Percentiles rank a stretch among this genome's conserved stretches.
Evolutionary conservation across 1,140 invertebrate genomes (phyloP).

Genomic region (Wasmannia auropunctata): DNA sequence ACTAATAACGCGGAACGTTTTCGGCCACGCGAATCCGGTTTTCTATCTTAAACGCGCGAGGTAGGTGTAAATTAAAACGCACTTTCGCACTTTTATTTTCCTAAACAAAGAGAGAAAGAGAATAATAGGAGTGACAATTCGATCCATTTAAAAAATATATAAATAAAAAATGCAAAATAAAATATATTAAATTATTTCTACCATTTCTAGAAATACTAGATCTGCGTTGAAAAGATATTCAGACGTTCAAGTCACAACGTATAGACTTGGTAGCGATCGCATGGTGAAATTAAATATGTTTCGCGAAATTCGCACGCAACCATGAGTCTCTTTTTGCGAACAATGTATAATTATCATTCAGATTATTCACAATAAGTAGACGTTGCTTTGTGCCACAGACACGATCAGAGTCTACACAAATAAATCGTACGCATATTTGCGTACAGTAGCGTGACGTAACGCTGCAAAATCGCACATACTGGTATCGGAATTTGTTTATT

Average conservation of each 20-base stretch:
- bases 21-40: constrained; percentile 29
- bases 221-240: background rate
- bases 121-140: background rate
- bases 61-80: background rate
- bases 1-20: constrained; percentile 52
- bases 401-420: background rate
- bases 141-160: background rate
- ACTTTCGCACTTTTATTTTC: background rate
- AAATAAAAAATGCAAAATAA: background rate
- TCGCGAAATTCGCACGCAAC: background rate
- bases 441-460: constrained; percentile 16
- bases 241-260: background rate
- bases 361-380: background rate
- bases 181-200: background rate
- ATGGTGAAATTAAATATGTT: background rate
- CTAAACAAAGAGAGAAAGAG: background rate
- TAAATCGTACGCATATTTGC: background rate
- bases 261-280: background rate
- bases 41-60: background rate
- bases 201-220: background rate
- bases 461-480: background rate
- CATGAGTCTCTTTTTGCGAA: background rate
- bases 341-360: constrained; percentile 24
- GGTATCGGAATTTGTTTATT: constrained; percentile 46
- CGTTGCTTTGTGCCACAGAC: background rate